A percentile compares a stretch with the other conserved stretches of the same genome.
phyloP scores from a whole-genome alignment of 2,797 vertebrate genomes.

The Glossophaga mutica region DNA sequence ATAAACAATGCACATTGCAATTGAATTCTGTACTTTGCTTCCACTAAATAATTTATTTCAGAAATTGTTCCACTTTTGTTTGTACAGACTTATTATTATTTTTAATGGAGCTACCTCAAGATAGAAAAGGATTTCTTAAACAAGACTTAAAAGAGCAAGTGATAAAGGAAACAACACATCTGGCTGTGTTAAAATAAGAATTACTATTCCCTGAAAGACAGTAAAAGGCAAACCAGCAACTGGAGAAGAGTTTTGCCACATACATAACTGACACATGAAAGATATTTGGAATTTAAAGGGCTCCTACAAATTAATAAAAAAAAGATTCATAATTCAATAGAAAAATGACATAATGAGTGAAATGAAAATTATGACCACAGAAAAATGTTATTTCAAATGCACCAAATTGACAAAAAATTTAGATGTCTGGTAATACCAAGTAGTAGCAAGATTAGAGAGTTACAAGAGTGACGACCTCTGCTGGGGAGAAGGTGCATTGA shows the following conservation, averaged over 20 bases:
- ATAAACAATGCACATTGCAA: neutral
- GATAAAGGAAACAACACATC: neutral
- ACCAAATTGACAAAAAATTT: neutral
- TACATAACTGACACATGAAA: neutral
- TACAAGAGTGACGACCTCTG: accelerated
- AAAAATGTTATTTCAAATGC: neutral
- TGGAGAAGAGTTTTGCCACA: neutral
- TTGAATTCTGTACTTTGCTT: neutral
- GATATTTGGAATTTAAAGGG: neutral
- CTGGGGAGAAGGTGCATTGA: neutral
- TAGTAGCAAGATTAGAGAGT: neutral
- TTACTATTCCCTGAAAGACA: neutral
- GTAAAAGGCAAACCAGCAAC: neutral
- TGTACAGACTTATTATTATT: neutral
- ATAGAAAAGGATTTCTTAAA: neutral
- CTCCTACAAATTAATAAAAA: neutral
- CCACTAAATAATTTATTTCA: neutral
- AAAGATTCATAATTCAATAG: neutral
- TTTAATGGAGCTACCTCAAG: neutral
- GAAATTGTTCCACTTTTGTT: neutral
- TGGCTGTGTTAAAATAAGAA: neutral
- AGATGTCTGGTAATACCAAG: neutral
- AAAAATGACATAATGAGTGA: neutral
- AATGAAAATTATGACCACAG: neutral
- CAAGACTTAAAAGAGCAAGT: neutral